Percentiles rank a stretch among this genome's conserved stretches.
Evolutionary conservation across 2,888 invertebrate genomes (phyloP).

Genomic region (Callyntrura sp.): DNA sequence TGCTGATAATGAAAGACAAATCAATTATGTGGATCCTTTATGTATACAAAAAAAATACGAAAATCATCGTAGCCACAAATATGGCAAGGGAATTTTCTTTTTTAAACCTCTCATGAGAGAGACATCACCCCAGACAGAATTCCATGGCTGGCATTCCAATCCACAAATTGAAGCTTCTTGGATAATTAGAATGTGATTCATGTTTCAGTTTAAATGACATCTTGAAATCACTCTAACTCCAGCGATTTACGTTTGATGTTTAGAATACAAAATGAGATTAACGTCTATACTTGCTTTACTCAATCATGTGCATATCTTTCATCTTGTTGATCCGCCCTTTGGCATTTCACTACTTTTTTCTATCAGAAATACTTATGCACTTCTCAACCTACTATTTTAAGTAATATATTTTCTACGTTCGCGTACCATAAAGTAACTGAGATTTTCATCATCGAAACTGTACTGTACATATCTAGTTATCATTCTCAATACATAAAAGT

Average conservation of each 20-base stretch:
- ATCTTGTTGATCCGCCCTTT: conserved; percentile 74
- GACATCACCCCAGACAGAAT: neutral
- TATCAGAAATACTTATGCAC: neutral
- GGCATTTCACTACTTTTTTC: conserved; percentile 57
- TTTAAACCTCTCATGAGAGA: neutral
- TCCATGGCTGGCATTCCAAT: neutral
- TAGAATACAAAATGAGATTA: conserved; percentile 5
- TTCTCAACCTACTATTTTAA: too few species aligned
- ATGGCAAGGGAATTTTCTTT: too few species aligned
- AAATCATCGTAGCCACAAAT: too few species aligned
- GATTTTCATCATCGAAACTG: conserved; percentile 49
- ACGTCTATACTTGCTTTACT: conserved; percentile 36
- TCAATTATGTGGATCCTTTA: too few species aligned
- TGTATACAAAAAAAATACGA: too few species aligned
- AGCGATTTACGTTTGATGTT: conserved; percentile 1
- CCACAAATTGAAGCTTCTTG: neutral
- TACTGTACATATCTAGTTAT: too few species aligned
- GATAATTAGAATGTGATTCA: conserved; percentile 47
- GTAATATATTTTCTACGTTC: neutral
- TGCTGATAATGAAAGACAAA: too few species aligned
- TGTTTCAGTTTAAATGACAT: conserved; percentile 9
- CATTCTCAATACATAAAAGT: neutral
- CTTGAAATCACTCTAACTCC: conserved; percentile 1
- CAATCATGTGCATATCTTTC: conserved; percentile 61
- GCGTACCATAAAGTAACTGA: conserved; percentile 16